A percentile compares a stretch with the other conserved stretches of the same genome.
Conservation (phyloP, 2,888 invertebrate genomes). For the Esperia sulphurella region DNA sequence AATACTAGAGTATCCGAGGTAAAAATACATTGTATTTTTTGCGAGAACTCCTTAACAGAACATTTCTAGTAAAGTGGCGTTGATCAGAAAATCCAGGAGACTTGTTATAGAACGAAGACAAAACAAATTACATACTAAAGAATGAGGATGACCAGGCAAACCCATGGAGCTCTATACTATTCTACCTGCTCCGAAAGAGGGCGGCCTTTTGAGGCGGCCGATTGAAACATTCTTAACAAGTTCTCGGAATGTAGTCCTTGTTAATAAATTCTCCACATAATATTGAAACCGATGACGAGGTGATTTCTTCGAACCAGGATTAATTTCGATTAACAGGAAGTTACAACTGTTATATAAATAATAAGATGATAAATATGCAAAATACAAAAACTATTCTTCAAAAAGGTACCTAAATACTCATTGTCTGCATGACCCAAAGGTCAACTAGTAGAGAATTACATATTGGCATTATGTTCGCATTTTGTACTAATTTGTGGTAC, state of each 20-base stretch:
- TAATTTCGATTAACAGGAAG: constrained; percentile 12
- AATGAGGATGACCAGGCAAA: constrained; percentile 45
- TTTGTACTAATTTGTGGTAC: background rate
- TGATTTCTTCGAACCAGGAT: constrained; percentile 30
- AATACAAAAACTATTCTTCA: background rate
- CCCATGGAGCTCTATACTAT: constrained; percentile 32
- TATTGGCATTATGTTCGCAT: too few relatives aligned
- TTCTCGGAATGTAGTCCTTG: constrained; percentile 39
- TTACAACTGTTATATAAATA: constrained; percentile 1
- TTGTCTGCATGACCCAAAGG: too few relatives aligned
- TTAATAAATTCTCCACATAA: constrained; percentile 32
- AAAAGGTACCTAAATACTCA: background rate
- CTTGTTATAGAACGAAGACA: constrained; percentile 40
- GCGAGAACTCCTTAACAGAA: constrained; percentile 47
- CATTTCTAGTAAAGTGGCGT: constrained; percentile 19
- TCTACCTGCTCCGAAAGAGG: constrained; percentile 38
- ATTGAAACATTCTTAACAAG: constrained; percentile 37
- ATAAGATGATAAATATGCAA: background rate
- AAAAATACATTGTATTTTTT: constrained; percentile 31
- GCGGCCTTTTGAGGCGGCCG: constrained; percentile 33
- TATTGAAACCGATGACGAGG: constrained; percentile 20
- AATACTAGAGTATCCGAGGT: too few relatives aligned
- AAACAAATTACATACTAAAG: constrained; percentile 41
- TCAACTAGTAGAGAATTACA: too few relatives aligned
- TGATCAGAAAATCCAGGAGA: constrained; percentile 29